A percentile compares a stretch with the other conserved stretches of the same genome.
These are phyloP conservation scores for Melieria crassipennis DNA, from an alignment of 2,888 invertebrate species.

Conservation along the genomic window DNA sequence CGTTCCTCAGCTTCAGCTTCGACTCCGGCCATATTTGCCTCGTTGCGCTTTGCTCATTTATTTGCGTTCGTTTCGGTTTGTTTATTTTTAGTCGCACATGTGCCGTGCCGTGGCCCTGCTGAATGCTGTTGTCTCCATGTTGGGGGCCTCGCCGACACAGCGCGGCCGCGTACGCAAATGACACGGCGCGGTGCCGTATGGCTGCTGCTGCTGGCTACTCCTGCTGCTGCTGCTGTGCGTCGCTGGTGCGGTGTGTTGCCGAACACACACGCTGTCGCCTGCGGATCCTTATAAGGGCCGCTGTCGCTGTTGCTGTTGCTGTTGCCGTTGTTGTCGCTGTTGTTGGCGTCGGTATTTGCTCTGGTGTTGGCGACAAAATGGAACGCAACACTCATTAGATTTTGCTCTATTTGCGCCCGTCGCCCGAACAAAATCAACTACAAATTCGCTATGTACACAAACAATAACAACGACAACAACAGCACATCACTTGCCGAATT, in stretches of 20 bases:
- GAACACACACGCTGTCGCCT: conserved; percentile 30
- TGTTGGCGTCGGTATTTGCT: too few species aligned
- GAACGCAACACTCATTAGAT: too few species aligned
- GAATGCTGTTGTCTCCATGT: neutral
- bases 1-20: conserved; percentile 13
- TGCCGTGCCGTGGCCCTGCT: neutral
- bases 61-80: too few species aligned
- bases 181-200: conserved; percentile 16
- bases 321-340: too few species aligned
- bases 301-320: too few species aligned
- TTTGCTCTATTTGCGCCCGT: too few species aligned
- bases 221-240: conserved; percentile 22
- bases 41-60: neutral
- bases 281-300: too few species aligned
- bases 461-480: too few species aligned
- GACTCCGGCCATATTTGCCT: conserved; percentile 7
- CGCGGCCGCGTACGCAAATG: conserved; percentile 27
- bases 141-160: neutral
- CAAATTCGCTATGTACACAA: too few species aligned
- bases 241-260: conserved; percentile 21
- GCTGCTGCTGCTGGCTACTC: conserved; percentile 23
- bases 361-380: too few species aligned
- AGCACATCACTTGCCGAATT: too few species aligned
- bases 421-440: too few species aligned
- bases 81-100: neutral